phyloP scores from a whole-genome alignment of 2,797 vertebrate genomes.

The Ficedula albicollis region DNA sequence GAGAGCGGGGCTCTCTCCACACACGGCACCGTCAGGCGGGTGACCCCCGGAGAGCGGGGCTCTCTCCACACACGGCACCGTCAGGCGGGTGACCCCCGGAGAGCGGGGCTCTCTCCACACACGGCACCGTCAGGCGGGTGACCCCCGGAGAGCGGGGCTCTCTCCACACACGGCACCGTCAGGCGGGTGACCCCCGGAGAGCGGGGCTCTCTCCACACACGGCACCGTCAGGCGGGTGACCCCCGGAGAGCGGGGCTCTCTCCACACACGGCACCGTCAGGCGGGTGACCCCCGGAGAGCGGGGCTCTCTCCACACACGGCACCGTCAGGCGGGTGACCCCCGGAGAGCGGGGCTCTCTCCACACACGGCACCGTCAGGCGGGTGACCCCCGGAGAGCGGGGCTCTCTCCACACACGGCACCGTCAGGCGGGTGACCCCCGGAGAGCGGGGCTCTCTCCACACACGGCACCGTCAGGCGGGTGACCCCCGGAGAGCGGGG shows the following conservation, averaged over 20 bases:
- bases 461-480: neutral
- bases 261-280: neutral
- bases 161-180: rapidly evolving
- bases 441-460: neutral
- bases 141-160: neutral
- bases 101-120: neutral
- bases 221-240: neutral
- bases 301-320: neutral
- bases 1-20: neutral
- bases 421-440: rapidly evolving
- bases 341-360: neutral
- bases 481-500: neutral
- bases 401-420: neutral
- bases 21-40: neutral
- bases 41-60: rapidly evolving
- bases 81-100: neutral
- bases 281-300: neutral
- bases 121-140: rapidly evolving
- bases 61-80: neutral
- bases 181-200: neutral
- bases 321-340: rapidly evolving
- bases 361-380: rapidly evolving
- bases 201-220: neutral
- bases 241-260: neutral
- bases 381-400: neutral